Evolutionary conservation across 23 tunicate species (phyloP).

Genomic region (Styela plicata): DNA sequence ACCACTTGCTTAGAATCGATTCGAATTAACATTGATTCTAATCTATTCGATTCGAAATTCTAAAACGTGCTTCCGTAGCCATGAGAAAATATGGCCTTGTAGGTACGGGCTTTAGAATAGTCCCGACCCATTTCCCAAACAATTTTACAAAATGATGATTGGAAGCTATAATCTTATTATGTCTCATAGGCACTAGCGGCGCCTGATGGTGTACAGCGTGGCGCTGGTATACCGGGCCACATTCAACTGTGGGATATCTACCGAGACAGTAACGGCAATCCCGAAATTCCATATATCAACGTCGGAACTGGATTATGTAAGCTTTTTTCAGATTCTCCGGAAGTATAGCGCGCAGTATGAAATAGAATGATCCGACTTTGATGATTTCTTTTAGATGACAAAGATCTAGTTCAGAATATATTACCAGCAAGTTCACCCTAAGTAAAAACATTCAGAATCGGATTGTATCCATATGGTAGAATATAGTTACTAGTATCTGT

Average conservation of each 20-base stretch:
- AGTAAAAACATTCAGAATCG: neutral
- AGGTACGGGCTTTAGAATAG: too few relatives aligned
- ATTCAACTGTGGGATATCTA: neutral
- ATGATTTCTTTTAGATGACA: neutral
- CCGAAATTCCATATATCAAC: neutral
- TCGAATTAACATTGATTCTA: neutral
- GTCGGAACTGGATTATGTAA: neutral
- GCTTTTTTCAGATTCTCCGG: too few relatives aligned
- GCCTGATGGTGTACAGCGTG: neutral
- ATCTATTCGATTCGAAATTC: neutral
- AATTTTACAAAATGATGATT: neutral
- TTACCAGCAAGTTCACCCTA: too few relatives aligned
- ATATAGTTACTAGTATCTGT: too few relatives aligned
- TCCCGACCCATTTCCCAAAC: too few relatives aligned
- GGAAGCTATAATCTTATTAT: neutral
- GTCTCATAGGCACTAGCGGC: neutral
- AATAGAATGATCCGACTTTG: too few relatives aligned
- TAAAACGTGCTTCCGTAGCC: neutral
- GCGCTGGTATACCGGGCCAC: neutral
- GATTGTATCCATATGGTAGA: neutral
- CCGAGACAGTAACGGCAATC: neutral
- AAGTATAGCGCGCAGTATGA: too few relatives aligned
- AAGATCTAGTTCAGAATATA: neutral
- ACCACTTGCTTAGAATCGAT: neutral
- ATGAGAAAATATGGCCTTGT: neutral